Percentiles rank a stretch among this genome's conserved stretches.
Evolutionary conservation across 2,113 vertebrate species (phyloP).

Genomic region (Neotragus moschatus): DNA sequence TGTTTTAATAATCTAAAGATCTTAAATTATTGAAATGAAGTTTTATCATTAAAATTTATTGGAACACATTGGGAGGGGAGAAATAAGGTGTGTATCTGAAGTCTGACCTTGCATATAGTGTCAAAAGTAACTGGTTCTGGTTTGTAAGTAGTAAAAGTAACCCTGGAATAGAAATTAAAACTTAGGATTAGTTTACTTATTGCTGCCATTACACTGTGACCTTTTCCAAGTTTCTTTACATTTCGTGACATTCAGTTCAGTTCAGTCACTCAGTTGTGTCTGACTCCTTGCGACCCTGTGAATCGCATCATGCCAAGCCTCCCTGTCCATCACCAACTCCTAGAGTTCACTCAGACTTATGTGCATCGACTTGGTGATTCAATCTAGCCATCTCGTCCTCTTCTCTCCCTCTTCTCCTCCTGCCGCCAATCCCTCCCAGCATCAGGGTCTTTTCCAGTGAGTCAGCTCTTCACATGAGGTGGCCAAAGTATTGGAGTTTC

Average conservation of each 20-base stretch:
- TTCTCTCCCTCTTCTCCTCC: too few species aligned
- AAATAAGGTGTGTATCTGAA: background rate
- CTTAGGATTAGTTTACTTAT: background rate
- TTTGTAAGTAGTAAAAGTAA: constrained; percentile 15
- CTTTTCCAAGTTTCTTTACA: constrained; percentile 11
- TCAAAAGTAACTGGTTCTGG: background rate
- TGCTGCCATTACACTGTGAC: background rate
- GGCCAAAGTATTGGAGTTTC: too few species aligned
- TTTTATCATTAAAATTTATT: constrained; percentile 31
- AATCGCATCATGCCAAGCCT: too few species aligned
- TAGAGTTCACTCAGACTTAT: too few species aligned
- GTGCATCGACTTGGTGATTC: too few species aligned
- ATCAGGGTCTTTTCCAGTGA: too few species aligned
- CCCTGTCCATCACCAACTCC: too few species aligned
- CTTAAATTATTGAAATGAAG: background rate
- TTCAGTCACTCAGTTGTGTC: too few species aligned
- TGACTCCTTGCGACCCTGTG: too few species aligned
- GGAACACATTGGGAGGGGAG: background rate
- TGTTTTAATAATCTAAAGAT: constrained; percentile 18
- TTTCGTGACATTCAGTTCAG: background rate
- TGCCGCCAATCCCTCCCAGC: too few species aligned
- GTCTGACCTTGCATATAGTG: background rate
- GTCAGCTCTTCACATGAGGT: too few species aligned
- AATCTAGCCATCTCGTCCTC: too few species aligned
- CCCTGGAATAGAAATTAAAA: constrained; percentile 1